A percentile compares a stretch with the other conserved stretches of the same genome.
These are phyloP conservation scores for Galleria mellonella DNA, from an alignment of 1,140 invertebrate species.

Conservation along the genomic window DNA sequence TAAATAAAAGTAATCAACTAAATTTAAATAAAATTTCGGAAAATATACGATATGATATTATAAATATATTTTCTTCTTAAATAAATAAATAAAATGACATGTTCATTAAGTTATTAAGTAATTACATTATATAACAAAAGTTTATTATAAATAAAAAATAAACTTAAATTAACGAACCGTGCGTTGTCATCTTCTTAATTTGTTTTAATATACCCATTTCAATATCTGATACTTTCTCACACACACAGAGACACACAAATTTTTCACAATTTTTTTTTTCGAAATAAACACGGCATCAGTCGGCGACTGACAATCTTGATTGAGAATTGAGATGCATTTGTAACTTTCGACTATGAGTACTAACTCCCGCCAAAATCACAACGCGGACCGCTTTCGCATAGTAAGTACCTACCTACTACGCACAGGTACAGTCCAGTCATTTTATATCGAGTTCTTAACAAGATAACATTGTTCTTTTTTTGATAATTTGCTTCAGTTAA, in stretches of 20 bases:
- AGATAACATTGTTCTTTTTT: too few species aligned
- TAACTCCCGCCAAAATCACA: constrained; percentile 17
- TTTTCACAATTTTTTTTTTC: constrained; percentile 15
- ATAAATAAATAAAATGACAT: too few species aligned
- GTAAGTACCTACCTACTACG: too few species aligned
- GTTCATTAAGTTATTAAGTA: too few species aligned
- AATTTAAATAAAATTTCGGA: too few species aligned
- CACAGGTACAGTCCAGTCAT: too few species aligned
- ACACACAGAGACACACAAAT: neutral
- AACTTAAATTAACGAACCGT: constrained; percentile 21
- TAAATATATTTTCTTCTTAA: too few species aligned
- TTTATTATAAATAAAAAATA: neutral
- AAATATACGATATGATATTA: too few species aligned
- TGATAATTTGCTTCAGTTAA: too few species aligned
- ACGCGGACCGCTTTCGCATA: constrained; percentile 9
- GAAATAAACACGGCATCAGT: constrained; percentile 1
- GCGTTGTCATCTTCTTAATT: constrained; percentile 38
- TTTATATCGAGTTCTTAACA: too few species aligned
- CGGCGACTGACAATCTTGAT: constrained; percentile 9
- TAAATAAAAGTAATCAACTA: too few species aligned
- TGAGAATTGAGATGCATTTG: constrained; percentile 12
- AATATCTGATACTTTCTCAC: neutral
- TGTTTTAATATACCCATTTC: constrained; percentile 48
- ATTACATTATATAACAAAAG: too few species aligned
- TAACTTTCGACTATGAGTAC: constrained; percentile 14